Conservation (phyloP, 2,797 vertebrate genomes). For the Sebastiscus albofasciatus region DNA sequence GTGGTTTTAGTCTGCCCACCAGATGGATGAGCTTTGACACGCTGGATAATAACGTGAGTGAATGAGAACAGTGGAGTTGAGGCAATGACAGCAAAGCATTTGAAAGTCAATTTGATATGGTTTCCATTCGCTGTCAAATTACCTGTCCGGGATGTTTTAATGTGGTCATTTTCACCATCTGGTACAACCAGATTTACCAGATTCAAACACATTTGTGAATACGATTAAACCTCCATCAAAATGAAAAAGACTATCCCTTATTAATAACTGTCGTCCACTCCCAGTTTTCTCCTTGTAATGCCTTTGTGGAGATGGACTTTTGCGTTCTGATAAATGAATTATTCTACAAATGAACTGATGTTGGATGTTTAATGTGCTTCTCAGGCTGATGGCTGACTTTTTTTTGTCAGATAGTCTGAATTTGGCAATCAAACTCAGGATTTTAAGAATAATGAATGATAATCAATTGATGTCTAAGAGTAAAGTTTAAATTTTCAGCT, state of each 20-base stretch:
- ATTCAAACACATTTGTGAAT: conserved; percentile 45
- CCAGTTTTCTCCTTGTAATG: neutral
- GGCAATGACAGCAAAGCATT: conserved; percentile 49
- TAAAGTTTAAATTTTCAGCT: neutral
- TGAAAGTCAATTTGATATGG: conserved; percentile 58
- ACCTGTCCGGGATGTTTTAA: conserved; percentile 49
- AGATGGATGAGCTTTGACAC: conserved; percentile 65
- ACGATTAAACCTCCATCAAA: conserved; percentile 30
- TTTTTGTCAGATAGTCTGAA: neutral
- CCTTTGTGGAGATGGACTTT: neutral
- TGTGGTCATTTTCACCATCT: conserved; percentile 57
- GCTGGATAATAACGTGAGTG: conserved; percentile 33
- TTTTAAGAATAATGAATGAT: neutral
- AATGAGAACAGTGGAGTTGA: conserved; percentile 35
- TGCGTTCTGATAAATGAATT: neutral
- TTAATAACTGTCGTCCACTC: neutral
- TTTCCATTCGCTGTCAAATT: conserved; percentile 38
- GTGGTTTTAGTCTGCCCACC: conserved; percentile 27
- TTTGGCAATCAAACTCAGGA: neutral
- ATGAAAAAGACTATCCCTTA: neutral
- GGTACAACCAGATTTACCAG: conserved; percentile 40
- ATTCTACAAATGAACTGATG: neutral
- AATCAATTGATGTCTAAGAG: neutral
- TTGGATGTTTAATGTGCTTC: neutral
- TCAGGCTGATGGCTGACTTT: too few species aligned